A percentile compares a stretch with the other conserved stretches of the same genome.
phyloP scores from a whole-genome alignment of 92 coral and sea anemone species.

The Zoanthus gigantus region DNA sequence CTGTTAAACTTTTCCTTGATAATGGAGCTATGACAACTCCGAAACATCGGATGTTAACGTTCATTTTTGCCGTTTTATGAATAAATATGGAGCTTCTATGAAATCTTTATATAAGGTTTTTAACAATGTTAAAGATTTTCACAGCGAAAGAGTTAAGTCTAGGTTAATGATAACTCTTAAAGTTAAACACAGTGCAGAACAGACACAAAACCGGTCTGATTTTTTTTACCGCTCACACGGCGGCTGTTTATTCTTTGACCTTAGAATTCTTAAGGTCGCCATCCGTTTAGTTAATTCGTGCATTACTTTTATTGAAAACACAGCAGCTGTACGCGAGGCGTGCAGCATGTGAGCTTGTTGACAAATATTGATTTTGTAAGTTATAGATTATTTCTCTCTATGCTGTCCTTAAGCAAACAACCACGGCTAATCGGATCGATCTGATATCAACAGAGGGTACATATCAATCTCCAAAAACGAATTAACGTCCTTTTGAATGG shows the following conservation, averaged over 20 bases:
- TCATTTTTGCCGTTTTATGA: too few species aligned
- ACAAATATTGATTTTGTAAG: conserved; percentile 27
- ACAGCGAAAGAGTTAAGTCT: too few species aligned
- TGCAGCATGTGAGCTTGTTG: conserved; percentile 17
- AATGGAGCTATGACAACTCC: too few species aligned
- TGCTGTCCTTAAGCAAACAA: conserved; percentile 37
- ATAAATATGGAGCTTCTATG: too few species aligned
- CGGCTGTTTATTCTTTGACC: neutral
- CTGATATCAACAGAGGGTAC: neutral
- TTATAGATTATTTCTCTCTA: conserved; percentile 7
- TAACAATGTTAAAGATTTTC: too few species aligned
- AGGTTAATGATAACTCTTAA: too few species aligned
- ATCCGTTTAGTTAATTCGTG: neutral
- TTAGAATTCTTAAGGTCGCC: neutral
- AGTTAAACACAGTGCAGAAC: too few species aligned
- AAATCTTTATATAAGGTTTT: too few species aligned
- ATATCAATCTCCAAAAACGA: neutral
- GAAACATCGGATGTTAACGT: too few species aligned
- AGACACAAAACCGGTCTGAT: too few species aligned
- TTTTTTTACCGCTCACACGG: neutral
- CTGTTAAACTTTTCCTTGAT: too few species aligned
- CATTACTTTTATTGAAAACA: neutral
- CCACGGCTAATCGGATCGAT: neutral
- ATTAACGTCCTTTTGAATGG: neutral
- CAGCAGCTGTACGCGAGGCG: neutral